Evolutionary conservation across 2,888 invertebrate genomes (phyloP).

Genomic region (Perdita meconis): DNA sequence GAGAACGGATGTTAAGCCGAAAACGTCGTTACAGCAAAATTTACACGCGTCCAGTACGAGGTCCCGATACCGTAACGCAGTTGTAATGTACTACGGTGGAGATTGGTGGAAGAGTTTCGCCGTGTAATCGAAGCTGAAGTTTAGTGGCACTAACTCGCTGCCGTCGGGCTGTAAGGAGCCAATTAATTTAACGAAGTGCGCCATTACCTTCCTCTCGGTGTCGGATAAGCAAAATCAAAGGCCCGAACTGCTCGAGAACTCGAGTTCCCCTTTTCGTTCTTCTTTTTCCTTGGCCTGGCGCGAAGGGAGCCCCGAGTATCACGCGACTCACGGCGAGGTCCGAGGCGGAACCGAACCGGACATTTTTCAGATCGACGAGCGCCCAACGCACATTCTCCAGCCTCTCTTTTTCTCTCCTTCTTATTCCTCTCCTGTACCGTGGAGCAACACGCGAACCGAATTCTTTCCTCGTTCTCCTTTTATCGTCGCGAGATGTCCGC

Average conservation of each 20-base stretch:
- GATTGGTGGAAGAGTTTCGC: conserved; percentile 56
- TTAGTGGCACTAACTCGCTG: conserved; percentile 71
- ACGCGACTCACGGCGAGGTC: conserved; percentile 45
- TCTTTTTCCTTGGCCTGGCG: background rate
- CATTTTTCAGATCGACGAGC: conserved; percentile 57
- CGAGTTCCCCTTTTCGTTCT: conserved; percentile 26
- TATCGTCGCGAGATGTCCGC: conserved; percentile 47
- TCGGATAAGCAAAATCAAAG: conserved; percentile 72
- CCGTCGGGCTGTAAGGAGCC: conserved; percentile 66
- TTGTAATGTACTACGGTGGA: conserved; percentile 35
- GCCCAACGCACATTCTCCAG: conserved; percentile 43
- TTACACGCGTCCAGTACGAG: conserved; percentile 2
- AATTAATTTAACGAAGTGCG: conserved; percentile 77
- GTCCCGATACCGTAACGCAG: conserved; percentile 34
- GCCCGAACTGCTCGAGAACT: conserved; percentile 59
- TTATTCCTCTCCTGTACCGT: conserved; percentile 16
- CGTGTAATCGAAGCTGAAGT: conserved; percentile 71
- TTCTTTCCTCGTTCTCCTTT: conserved; percentile 43
- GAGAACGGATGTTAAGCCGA: conserved; percentile 2
- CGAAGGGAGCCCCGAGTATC: conserved; percentile 50
- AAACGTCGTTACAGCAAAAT: conserved; percentile 13
- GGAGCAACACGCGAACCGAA: conserved; percentile 39
- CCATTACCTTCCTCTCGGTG: conserved; percentile 72
- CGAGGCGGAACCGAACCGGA: conserved; percentile 36
- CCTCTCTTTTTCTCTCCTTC: conserved; percentile 20